Conservation (phyloP, 2,797 vertebrate genomes). For the Erethizon dorsatum region DNA sequence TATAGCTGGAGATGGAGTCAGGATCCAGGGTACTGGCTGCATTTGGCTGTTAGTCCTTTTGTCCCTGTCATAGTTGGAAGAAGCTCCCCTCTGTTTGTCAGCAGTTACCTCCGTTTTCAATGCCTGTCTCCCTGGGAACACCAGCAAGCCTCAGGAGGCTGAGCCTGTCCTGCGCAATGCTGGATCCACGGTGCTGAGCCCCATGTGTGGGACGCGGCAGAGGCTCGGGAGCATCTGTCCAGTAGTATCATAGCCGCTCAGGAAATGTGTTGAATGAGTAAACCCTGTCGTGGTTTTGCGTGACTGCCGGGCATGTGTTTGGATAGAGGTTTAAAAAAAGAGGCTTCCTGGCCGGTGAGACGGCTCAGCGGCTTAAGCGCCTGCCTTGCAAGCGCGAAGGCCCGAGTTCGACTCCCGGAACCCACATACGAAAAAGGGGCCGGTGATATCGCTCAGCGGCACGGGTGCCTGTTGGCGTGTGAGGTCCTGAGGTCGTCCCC, state of each 20-base stretch:
- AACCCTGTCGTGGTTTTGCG: background rate
- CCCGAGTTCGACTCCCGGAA: too few relatives aligned
- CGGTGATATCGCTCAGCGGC: too few relatives aligned
- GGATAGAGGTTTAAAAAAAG: constrained; percentile 40
- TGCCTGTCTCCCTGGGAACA: background rate
- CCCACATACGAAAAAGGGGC: too few relatives aligned
- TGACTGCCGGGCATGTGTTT: constrained; percentile 13
- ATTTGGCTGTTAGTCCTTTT: background rate
- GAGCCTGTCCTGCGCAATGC: background rate
- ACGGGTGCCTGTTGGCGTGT: too few relatives aligned
- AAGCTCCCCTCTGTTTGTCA: background rate
- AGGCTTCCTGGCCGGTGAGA: constrained; percentile 61
- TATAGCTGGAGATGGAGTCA: background rate
- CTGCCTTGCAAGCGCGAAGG: too few relatives aligned
- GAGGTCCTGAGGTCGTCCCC: too few relatives aligned
- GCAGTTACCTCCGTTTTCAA: background rate
- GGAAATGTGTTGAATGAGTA: constrained; percentile 63
- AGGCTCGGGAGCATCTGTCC: background rate
- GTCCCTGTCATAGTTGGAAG: background rate
- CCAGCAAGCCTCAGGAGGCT: background rate
- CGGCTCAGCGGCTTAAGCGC: too few relatives aligned
- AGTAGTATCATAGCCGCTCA: background rate
- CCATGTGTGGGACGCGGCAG: background rate
- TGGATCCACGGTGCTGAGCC: background rate
- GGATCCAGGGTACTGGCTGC: background rate